Evolutionary conservation across 2,797 vertebrate genomes (phyloP), one percentile per base, ranked within the genome.

Genomic region (Falco rusticolus): DNA sequence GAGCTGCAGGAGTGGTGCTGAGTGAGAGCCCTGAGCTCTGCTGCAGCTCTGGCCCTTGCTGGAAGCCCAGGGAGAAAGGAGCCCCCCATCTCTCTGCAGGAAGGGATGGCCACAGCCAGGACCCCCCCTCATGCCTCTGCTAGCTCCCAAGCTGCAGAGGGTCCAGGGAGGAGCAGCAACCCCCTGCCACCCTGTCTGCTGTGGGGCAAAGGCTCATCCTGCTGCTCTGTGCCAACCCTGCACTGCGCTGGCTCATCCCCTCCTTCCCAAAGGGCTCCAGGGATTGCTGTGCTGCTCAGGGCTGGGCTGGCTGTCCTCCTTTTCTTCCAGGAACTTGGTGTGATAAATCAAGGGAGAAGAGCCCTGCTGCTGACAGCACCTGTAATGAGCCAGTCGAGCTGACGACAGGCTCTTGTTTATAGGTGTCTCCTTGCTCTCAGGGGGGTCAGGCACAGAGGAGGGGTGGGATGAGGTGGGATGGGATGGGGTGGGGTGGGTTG

Each of bases 241-340:
- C 34, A 15, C n/a, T 13, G 1, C 0, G 0, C 43, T 4, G 2
- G 16, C 34, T 41, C 3, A 0, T 75, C 37, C 34, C n/a, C 21
- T 78, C 61, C 86, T 87, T 61, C 83, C 83, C 75, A 39, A 45
- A 43, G 18, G 47, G 47, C 74, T 77, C 39, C 48, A 19, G 37
- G 37, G 53, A 28, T 8, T 0, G 0, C 0, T 16, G 41, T 31
- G 77, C 47, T 86, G 37, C 72, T 48, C 45, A 2, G 45, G 16
- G 15, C 9, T 79, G 69, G 56, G 37, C 0, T 33, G n/a, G 11
- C 72, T 56, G 26, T 56, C 51, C 72, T 83, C 54, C 66, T 60
- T 43, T 50, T 31, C 65, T 78, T 84, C 77, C 92, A 87, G 76
- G 22, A 88, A 61, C 90, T 33, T 24, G 66, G 45, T 60, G 37